Evolutionary conservation across 2,888 invertebrate species (phyloP).

Genomic region (Disparrhopalites patrizii): DNA sequence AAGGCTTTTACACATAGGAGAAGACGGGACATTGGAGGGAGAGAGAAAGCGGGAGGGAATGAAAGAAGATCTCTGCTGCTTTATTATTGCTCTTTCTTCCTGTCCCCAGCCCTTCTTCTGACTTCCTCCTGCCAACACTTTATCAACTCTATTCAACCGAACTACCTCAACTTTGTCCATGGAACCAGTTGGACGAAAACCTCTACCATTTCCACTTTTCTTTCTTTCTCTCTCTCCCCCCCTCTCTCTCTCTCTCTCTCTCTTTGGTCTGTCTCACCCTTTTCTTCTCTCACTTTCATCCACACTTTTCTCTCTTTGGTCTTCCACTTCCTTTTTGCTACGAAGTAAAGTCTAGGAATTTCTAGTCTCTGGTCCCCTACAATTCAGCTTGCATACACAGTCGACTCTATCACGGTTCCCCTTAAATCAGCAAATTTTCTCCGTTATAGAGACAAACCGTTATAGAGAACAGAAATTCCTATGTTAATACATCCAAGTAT

Average conservation of each 20-base stretch:
- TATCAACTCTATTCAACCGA: slow-evolving; percentile 35
- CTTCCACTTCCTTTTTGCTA: too few relatives aligned
- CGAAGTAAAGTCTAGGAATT: too few relatives aligned
- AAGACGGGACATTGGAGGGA: not conserved
- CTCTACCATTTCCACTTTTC: slow-evolving; percentile 13
- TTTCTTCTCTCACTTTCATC: not conserved
- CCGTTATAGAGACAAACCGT: too few relatives aligned
- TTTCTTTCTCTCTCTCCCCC: not conserved
- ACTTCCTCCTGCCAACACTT: slow-evolving; percentile 38
- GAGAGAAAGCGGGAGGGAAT: slow-evolving; percentile 1
- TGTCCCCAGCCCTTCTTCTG: slow-evolving; percentile 15
- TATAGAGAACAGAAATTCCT: too few relatives aligned
- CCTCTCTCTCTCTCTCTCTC: not conserved
- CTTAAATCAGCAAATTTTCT: too few relatives aligned
- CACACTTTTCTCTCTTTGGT: too few relatives aligned
- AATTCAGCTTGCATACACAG: too few relatives aligned
- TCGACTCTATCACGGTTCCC: too few relatives aligned
- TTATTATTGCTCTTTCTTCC: slow-evolving; percentile 35
- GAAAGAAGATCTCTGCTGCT: slow-evolving; percentile 20
- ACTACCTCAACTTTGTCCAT: slow-evolving; percentile 24
- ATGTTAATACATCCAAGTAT: too few relatives aligned
- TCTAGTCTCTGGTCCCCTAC: too few relatives aligned
- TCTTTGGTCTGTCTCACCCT: not conserved
- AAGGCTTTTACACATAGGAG: not conserved
- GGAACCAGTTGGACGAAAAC: slow-evolving; percentile 12